Conservation (phyloP, 2,888 invertebrate species). For the Leucozona laternaria region DNA sequence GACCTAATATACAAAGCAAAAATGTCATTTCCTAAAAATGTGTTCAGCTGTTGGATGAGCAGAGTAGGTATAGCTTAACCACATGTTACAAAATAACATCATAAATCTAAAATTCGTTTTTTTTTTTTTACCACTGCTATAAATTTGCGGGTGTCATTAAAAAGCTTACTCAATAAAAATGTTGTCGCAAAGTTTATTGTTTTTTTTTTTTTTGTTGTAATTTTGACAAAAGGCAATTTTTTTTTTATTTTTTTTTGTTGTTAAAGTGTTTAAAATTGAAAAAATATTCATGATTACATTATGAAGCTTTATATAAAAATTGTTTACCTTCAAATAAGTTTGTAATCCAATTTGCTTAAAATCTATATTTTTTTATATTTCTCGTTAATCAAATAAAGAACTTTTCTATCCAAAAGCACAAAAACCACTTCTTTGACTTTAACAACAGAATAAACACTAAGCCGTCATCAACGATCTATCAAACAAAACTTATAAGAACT, state of each 20-base stretch:
- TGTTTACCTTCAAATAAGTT: constrained; percentile 32
- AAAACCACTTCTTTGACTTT: background rate
- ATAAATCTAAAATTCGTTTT: background rate
- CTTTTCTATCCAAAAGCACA: background rate
- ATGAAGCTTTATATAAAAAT: too few species aligned
- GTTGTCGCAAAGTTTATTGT: background rate
- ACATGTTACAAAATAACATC: background rate
- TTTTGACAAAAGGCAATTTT: background rate
- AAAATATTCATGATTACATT: too few species aligned
- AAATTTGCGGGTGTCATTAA: constrained; percentile 8
- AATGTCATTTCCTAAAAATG: too few species aligned
- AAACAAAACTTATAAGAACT: constrained; percentile 15
- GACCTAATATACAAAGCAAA: too few species aligned
- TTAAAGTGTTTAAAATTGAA: background rate
- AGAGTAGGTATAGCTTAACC: background rate
- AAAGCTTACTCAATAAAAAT: background rate
- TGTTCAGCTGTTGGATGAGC: too few species aligned
- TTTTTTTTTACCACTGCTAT: background rate
- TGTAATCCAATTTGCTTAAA: constrained; percentile 36
- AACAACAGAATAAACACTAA: background rate
- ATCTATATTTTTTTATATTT: background rate
- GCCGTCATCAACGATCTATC: background rate
- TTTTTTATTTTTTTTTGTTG: background rate
- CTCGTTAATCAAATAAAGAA: background rate
- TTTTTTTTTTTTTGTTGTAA: background rate